Conservation (phyloP, 1,140 invertebrate species). For the Augochlora pura region DNA sequence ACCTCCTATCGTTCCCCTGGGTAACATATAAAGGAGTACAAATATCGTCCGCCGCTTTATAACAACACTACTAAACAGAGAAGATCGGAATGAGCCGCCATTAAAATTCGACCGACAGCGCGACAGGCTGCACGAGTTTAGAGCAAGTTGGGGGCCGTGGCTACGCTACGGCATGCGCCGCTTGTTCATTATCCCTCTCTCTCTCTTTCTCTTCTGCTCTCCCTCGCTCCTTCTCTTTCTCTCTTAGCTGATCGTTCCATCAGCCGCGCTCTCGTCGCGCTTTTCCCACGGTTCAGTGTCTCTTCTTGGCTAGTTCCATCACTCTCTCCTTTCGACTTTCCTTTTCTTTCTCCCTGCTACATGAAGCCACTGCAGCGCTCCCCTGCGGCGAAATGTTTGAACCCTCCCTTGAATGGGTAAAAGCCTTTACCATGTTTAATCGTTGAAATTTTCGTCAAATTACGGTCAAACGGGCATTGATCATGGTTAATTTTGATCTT, state of each 20-base stretch:
- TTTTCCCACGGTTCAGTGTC: slow-evolving; percentile 42
- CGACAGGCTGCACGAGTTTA: slow-evolving; percentile 63
- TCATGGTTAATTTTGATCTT: not conserved
- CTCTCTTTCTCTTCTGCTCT: slow-evolving; percentile 20
- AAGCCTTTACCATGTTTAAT: not conserved
- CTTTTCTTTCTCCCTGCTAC: slow-evolving; percentile 32
- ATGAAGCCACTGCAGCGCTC: slow-evolving; percentile 16
- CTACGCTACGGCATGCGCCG: slow-evolving; percentile 68
- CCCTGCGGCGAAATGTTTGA: not conserved
- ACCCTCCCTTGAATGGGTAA: slow-evolving; percentile 3
- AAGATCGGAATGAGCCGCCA: slow-evolving; percentile 72
- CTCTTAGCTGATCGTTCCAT: slow-evolving; percentile 23
- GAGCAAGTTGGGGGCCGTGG: slow-evolving; percentile 64
- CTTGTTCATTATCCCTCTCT: slow-evolving; percentile 50
- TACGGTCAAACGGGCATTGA: not conserved
- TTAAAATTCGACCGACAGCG: slow-evolving; percentile 75
- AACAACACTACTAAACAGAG: slow-evolving; percentile 72
- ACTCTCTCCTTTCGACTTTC: slow-evolving; percentile 30
- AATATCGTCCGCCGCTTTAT: slow-evolving; percentile 68
- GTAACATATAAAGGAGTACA: slow-evolving; percentile 26
- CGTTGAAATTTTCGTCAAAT: not conserved
- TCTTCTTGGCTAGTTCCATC: slow-evolving; percentile 37
- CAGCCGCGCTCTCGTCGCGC: slow-evolving; percentile 7
- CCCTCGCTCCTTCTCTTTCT: slow-evolving; percentile 36
- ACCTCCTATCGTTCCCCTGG: not conserved